Percentiles rank a stretch among this genome's conserved stretches.
These are phyloP conservation scores for Bacillus rossius DNA, from an alignment of 1,140 invertebrate species.

Conservation along the genomic window DNA sequence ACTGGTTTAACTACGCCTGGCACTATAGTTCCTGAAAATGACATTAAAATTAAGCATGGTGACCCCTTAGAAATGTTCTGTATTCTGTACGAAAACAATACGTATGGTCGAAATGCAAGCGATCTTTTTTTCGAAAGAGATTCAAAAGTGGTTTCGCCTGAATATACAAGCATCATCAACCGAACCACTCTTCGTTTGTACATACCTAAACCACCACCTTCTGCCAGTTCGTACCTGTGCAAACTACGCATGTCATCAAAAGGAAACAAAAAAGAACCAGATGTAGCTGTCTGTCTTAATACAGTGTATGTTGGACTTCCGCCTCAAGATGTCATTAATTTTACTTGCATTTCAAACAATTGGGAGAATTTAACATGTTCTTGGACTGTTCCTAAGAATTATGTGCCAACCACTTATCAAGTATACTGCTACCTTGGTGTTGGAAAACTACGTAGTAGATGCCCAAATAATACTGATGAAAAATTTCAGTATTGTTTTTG, in stretches of 20 bases:
- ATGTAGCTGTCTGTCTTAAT: constrained; percentile 45
- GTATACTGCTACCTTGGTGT: constrained; percentile 1
- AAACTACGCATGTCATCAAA: constrained; percentile 25
- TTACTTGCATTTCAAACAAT: constrained; percentile 59
- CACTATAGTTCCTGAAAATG: constrained; percentile 44
- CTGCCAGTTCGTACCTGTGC: constrained; percentile 43
- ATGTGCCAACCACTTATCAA: constrained; percentile 48
- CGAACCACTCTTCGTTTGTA: constrained; percentile 43
- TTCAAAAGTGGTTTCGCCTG: constrained; percentile 34
- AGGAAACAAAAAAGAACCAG: not conserved
- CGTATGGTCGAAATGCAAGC: constrained; percentile 38
- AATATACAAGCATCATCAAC: constrained; percentile 43
- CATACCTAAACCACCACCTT: constrained; percentile 39
- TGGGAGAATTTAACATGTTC: constrained; percentile 58
- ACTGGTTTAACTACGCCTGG: no score
- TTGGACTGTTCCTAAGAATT: constrained; percentile 51
- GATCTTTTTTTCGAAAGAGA: constrained; percentile 44
- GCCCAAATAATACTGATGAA: not conserved
- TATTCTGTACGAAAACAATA: constrained; percentile 41
- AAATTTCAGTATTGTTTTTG: not conserved
- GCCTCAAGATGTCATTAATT: constrained; percentile 52
- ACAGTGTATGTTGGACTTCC: constrained; percentile 37
- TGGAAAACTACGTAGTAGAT: not conserved
- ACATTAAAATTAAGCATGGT: constrained; percentile 46
- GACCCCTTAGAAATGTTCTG: constrained; percentile 44